Evolutionary conservation across 2,888 invertebrate genomes (phyloP), one percentile per base, ranked within the genome.

Genomic region (Anodontia alba): DNA sequence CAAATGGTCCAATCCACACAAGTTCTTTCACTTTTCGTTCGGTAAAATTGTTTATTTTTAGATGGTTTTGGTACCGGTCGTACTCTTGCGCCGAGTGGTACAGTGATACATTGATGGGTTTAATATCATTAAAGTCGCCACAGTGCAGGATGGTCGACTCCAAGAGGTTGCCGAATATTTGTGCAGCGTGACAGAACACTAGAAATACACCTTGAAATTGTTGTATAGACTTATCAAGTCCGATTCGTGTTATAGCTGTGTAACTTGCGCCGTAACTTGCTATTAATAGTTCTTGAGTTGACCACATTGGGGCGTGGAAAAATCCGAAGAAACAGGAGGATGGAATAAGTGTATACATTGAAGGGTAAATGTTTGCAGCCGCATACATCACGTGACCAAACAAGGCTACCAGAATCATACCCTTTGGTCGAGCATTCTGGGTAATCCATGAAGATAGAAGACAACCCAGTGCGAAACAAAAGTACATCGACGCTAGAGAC

Each of bases 121-220:
- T 62, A n/a, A 78, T 75, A 38, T 38, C 38, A 38, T 38, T 12
- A 8, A 38, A 8, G 49, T 82, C 84, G 10, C 84, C 88, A 33
- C 88, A 84, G 33, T 88, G 90, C 33, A 92, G 80, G 29, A 91
- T 87, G 3, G 87, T 87, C 0, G 91, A 91, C 70, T 91, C 90
- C 7, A 92, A 77, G 0, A 91, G 86, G 72, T 92, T 92, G 54
- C 92, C 92, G 43, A 92, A 80, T 46, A 92, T 90, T 74, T 92
- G 92, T 5, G 92, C 91, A 10, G 90, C 89, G 78, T 92, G 92
- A 73, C 91, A 90, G 68, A 91, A 91, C 42, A 92, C 87, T 23
- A 92, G 86, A 68, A 91, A 90, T n/a, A 90, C 89, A 8, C 90
- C 88, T 57, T 92, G 92, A 73, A 92, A 92, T 51, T 90, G 89